phyloP scores from a whole-genome alignment of 2,113 vertebrate genomes.

The Archilochus colubris region DNA sequence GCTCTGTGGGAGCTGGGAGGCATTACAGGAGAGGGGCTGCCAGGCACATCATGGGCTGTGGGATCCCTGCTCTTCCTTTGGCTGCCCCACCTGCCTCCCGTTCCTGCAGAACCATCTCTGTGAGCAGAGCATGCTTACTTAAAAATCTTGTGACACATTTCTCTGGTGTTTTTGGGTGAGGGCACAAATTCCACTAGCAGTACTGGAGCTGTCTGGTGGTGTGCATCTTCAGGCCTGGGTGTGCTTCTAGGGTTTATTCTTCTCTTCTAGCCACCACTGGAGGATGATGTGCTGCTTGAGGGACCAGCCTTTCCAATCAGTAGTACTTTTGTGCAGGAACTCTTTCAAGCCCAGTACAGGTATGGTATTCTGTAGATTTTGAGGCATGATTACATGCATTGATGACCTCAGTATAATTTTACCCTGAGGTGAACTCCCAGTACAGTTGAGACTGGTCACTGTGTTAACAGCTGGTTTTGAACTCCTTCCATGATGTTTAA shows the following conservation, averaged over 20 bases:
- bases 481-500: neutral
- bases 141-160: neutral
- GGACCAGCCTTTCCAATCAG: conserved; percentile 90
- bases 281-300: conserved; percentile 86
- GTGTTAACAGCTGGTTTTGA: neutral
- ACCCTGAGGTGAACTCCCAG: neutral
- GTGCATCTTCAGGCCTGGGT: accelerated
- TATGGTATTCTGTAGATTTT: conserved; percentile 42
- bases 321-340: conserved; percentile 95
- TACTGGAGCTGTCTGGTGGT: neutral
- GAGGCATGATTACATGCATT: neutral
- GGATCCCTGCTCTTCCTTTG: neutral
- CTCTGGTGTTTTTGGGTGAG: neutral
- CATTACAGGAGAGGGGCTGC: neutral
- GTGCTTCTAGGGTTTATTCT: neutral
- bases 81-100: accelerated
- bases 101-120: neutral
- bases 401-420: neutral
- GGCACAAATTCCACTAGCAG: accelerated
- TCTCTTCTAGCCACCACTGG: conserved; percentile 85
- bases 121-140: neutral
- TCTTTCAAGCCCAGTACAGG: conserved; percentile 99
- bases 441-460: neutral
- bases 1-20: neutral
- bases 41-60: accelerated